Base-by-base conservation (phyloP, 2,113 vertebrate genomes). In the Hyperopisus bebe region DNA sequence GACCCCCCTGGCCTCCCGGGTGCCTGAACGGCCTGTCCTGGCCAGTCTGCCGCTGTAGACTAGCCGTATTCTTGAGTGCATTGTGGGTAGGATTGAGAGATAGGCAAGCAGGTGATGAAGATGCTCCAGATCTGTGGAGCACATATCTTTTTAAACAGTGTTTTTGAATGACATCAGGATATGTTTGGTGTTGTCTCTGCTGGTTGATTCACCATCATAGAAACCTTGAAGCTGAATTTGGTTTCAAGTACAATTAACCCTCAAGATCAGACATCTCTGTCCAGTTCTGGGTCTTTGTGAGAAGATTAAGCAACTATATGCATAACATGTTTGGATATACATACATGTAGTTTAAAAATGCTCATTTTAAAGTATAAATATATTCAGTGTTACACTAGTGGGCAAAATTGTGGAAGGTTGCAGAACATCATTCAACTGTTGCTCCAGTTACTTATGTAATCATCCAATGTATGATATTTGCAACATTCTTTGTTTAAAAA, bases 1-100 rank as follows among this genome's bases (percentile, higher is more conserved):
- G 89, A 91, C 92, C 80, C 58, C 85, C 77, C 88, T 0, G 77
- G 27, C 89, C 39, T 42, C 21, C 6, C 24, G 6, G 80, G 50
- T 66, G 39, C 89, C 21, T 42, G 46, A 9, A n/a, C 21, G 9
- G 80, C 42, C 13, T 11, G 62, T 13, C n/a, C 85, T 53, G 48
- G 85, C 1, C 50, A 44, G 48, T 51, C 31, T 48, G 15, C 13
- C 15, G 13, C 46, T 17, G n/a, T 46, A 77, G 42, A 58, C 77
- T 55, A 39, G 15, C 15, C 0, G 74, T 80, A 35, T 42, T 80
- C 17, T 42, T 39, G 15, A 80, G 74, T 80, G 35, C 35, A 42
- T 80, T 39, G 1, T 80, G 74, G 35, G 74, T 39, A 80, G 31
- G 74, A 19, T 42, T 19, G 31, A 50, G 21, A 86, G 24, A 24